Evolutionary conservation across 2,113 vertebrate species (phyloP), one percentile per base, ranked within the genome.

Genomic region (Motacilla tschutschensis): DNA sequence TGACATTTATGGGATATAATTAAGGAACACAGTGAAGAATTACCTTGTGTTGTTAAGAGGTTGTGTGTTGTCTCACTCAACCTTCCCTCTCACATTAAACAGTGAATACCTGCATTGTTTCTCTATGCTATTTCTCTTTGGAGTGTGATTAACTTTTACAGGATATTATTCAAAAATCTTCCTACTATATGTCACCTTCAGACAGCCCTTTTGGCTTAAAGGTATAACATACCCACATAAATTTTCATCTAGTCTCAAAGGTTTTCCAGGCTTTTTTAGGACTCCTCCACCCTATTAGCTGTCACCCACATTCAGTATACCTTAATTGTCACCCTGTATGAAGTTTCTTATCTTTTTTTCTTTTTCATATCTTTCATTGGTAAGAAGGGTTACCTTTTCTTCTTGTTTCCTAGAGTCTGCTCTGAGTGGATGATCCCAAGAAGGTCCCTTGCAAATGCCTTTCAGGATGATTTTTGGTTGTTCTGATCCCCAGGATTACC

Each of bases 1-100:
- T 89, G 78, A 79, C 48, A 64, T 79, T 90, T 90, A 88, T 35
- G 24, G 48, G 47, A 33, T 36, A 55, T 66, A 79, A 88, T 79
- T 92, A 79, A 36, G 64, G 28, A 92, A 76, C 14, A 51, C 14
- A 38, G 26, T 29, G 57, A 88, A 71, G 40, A 70, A 84, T 88
- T 93, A 77, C 44, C 35, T 72, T 31, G 31, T 40, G 36, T 44
- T 70, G 57, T 59, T 62, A 60, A 80, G n/a, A 78, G 55, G 24
- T 57, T 85, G 12, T 22, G 16, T 38, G 33, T 24, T 66, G 20
- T 75, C 36, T 86, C 64, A 38, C 46, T 53, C 10, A 9, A 41
- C 70, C 50, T 83, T 88, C 59, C n/a, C 35, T 88, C 51, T 84
- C 21, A 36, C 40, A 70, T 78, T 58, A 85, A 86, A 65, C 54